Percentiles rank a stretch among this genome's conserved stretches.
phyloP scores from a whole-genome alignment of 1,140 invertebrate genomes.

The Centruroides sculpturatus region DNA sequence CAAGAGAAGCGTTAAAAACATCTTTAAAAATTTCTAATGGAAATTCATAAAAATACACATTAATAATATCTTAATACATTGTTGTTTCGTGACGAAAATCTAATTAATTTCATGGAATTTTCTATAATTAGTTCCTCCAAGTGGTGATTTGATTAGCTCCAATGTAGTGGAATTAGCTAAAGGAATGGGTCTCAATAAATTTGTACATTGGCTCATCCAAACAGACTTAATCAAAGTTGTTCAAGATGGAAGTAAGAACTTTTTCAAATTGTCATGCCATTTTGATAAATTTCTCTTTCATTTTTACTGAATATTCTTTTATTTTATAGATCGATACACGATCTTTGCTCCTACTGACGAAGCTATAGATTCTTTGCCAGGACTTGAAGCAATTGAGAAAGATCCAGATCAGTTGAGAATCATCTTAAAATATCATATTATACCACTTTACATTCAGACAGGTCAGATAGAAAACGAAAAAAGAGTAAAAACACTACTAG shows the following conservation, averaged over 20 bases:
- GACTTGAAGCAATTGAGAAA: slow-evolving; percentile 14
- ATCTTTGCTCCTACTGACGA: slow-evolving; percentile 37
- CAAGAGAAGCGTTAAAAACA: no score
- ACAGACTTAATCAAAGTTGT: slow-evolving; percentile 7
- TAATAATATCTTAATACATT: no score
- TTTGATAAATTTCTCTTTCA: background rate
- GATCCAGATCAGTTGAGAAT: slow-evolving; percentile 19
- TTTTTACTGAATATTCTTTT: background rate
- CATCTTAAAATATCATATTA: slow-evolving; percentile 29
- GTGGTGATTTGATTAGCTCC: no score
- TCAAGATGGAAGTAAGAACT: slow-evolving; percentile 10
- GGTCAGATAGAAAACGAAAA: slow-evolving; percentile 23
- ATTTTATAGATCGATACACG: slow-evolving; percentile 25
- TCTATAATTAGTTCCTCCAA: no score
- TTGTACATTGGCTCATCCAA: slow-evolving; percentile 7
- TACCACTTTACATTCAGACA: slow-evolving; percentile 19
- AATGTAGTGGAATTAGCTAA: slow-evolving; percentile 8
- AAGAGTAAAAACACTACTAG: slow-evolving; percentile 17
- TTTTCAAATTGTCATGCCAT: background rate
- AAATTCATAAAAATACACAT: no score
- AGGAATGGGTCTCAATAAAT: slow-evolving; percentile 8
- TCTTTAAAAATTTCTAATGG: no score
- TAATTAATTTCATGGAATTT: no score
- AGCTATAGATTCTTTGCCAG: slow-evolving; percentile 29
- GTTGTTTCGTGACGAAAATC: no score